Evolutionary conservation across 2,113 vertebrate genomes (phyloP).

Genomic region (Erpornis zantholeuca): DNA sequence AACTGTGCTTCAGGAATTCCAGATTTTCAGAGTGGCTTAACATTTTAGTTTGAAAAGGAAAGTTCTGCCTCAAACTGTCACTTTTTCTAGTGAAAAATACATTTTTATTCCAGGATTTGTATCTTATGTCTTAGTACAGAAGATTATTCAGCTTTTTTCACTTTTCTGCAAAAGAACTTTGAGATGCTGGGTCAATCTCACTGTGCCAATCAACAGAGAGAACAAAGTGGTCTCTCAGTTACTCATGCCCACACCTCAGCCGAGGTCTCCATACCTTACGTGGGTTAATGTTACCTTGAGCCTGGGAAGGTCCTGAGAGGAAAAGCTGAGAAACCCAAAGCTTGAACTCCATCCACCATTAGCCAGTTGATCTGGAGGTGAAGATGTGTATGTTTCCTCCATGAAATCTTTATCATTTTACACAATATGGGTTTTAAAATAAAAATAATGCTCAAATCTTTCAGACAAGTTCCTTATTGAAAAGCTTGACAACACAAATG

Average conservation of each 20-base stretch:
- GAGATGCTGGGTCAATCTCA: background rate
- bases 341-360: background rate
- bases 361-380: background rate
- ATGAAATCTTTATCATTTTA: background rate
- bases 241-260: background rate
- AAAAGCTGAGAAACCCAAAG: background rate
- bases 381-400: background rate
- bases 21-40: background rate
- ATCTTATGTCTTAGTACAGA: background rate
- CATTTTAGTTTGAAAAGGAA: background rate
- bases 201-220: background rate
- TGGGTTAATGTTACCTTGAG: background rate
- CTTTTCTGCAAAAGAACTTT: background rate
- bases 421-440: background rate
- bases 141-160: background rate
- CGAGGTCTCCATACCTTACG: background rate
- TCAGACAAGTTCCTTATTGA: background rate
- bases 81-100: background rate
- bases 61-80: background rate
- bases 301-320: background rate
- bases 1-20: background rate
- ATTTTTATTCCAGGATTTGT: background rate
- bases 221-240: background rate
- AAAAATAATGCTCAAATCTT: background rate
- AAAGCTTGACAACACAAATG: background rate